A percentile compares a stretch with the other conserved stretches of the same genome.
phyloP scores from a whole-genome alignment of 2,113 vertebrate species.

The Mustelus asterias region DNA sequence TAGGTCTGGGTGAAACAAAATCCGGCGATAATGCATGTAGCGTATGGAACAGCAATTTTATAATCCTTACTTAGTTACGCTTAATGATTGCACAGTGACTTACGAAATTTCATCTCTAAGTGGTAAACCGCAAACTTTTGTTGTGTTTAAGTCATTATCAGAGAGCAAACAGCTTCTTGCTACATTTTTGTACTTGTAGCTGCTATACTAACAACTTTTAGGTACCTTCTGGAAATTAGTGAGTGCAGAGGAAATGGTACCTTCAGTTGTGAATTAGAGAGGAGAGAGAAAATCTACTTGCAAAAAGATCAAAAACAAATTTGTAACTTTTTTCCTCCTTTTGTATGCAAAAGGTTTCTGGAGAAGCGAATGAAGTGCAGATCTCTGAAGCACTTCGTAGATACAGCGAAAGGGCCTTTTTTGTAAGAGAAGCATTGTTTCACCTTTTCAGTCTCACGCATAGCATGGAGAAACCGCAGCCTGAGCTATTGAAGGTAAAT shows the following conservation, averaged over 20 bases:
- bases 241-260: not conserved
- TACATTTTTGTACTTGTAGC: not conserved
- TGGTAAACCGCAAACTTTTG: not conserved
- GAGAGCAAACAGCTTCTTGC: not conserved
- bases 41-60: not conserved
- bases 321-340: constrained; percentile 38
- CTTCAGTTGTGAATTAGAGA: not conserved
- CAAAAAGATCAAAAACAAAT: constrained; percentile 38
- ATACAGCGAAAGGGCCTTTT: constrained; percentile 92
- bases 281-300: not conserved
- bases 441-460: constrained; percentile 95
- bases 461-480: constrained; percentile 90
- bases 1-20: not conserved
- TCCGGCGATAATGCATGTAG: not conserved
- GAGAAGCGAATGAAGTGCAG: constrained; percentile 94
- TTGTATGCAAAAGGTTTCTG: constrained; percentile 73
- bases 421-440: constrained; percentile 93
- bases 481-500: constrained; percentile 91
- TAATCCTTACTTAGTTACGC: not conserved
- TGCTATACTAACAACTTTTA: not conserved
- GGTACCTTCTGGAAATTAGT: not conserved
- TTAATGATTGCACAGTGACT: not conserved
- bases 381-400: constrained; percentile 89
- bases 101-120: not conserved
- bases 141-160: not conserved